These are phyloP conservation scores for Drosophila seguyi DNA, from an alignment of 1,140 invertebrate genomes.

Conservation along the genomic window DNA sequence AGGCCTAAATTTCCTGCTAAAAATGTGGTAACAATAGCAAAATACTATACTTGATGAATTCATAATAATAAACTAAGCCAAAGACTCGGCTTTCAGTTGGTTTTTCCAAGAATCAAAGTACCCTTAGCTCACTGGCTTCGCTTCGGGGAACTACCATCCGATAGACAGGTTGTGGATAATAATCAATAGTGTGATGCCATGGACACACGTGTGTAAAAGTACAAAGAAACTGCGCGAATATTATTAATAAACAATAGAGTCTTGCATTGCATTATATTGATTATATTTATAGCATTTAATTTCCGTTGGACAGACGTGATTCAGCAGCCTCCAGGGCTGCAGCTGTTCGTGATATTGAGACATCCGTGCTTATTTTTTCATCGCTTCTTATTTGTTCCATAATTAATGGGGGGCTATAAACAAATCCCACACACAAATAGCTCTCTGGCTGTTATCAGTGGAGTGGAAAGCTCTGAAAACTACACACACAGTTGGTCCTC, in stretches of 20 bases:
- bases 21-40: slow-evolving; percentile 1
- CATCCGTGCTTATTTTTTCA: background rate
- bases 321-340: slow-evolving; percentile 7
- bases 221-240: slow-evolving; percentile 25
- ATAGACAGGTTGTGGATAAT: slow-evolving; percentile 31
- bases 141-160: slow-evolving; percentile 35
- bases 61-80: slow-evolving; percentile 4
- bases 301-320: slow-evolving; percentile 37
- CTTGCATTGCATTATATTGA: slow-evolving; percentile 25
- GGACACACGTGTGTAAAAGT: slow-evolving; percentile 28
- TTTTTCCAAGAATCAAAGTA: slow-evolving; percentile 10
- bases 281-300: slow-evolving; percentile 28
- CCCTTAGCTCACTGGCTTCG: background rate
- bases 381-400: slow-evolving; percentile 6
- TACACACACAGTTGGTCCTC: slow-evolving; percentile 25
- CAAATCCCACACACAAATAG: slow-evolving; percentile 41
- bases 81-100: background rate
- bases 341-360: slow-evolving; percentile 17
- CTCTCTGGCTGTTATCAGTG: slow-evolving; percentile 49
- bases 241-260: slow-evolving; percentile 31
- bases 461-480: slow-evolving; percentile 31
- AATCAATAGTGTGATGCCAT: slow-evolving; percentile 18
- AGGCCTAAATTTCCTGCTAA: background rate
- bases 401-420: slow-evolving; percentile 58
- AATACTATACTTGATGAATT: slow-evolving; percentile 1